Percentiles rank a stretch among this genome's conserved stretches.
Evolutionary conservation across 2,888 invertebrate species (phyloP).

Genomic region (Nowickia ferox): DNA sequence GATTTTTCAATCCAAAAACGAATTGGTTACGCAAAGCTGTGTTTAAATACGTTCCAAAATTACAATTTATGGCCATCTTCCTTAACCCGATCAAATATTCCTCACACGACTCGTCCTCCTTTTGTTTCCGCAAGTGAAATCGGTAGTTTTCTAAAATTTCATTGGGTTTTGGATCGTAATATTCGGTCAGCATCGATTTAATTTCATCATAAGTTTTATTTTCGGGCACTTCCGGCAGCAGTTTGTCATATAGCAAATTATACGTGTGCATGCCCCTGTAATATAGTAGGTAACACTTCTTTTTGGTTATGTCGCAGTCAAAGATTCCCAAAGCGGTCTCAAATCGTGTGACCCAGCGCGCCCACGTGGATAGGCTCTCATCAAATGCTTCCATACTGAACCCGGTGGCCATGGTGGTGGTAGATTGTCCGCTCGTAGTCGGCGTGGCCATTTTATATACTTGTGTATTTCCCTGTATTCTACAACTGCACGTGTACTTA

Average conservation of each 20-base stretch:
- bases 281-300: too few species aligned
- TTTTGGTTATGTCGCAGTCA: too few species aligned
- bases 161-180: constrained; percentile 71
- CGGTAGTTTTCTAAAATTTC: constrained; percentile 74
- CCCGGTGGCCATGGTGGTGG: too few species aligned
- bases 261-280: background rate
- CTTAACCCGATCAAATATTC: constrained; percentile 73
- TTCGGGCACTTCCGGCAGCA: constrained; percentile 1
- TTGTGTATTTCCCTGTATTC: too few species aligned
- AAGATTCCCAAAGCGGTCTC: too few species aligned
- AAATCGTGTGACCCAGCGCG: too few species aligned
- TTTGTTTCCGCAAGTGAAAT: constrained; percentile 58
- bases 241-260: constrained; percentile 11
- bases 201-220: constrained; percentile 15
- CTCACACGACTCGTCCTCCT: constrained; percentile 72
- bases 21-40: constrained; percentile 76
- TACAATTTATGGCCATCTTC: constrained; percentile 70
- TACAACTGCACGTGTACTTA: too few species aligned
- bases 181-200: background rate
- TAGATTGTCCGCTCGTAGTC: too few species aligned
- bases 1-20: constrained; percentile 74
- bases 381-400: too few species aligned
- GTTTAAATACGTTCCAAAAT: constrained; percentile 74
- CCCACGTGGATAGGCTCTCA: too few species aligned
- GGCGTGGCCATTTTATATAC: too few species aligned